Conservation (phyloP, 2,888 invertebrate genomes). For the Synergus gifuensis region DNA sequence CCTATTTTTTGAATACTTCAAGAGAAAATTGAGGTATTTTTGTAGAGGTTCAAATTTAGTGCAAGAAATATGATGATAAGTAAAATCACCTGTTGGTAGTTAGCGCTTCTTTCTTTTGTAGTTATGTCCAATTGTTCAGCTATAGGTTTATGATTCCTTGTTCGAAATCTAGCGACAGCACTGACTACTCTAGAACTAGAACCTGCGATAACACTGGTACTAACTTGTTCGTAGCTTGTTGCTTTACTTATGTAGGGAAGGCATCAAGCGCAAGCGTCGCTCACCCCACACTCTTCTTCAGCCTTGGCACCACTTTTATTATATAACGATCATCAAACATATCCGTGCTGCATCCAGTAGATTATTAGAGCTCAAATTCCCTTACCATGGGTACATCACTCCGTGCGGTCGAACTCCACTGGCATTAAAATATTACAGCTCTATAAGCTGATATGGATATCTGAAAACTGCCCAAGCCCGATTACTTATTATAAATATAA, state of each 20-base stretch:
- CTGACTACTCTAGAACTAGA: conserved; percentile 51
- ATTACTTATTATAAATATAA: conserved; percentile 1
- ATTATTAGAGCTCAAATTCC: conserved; percentile 31
- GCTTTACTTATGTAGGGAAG: conserved; percentile 72
- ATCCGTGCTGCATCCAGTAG: conserved; percentile 21
- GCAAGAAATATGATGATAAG: background rate
- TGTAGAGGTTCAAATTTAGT: background rate
- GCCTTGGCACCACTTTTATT: conserved; percentile 55
- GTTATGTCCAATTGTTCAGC: conserved; percentile 4
- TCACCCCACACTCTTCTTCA: conserved; percentile 59
- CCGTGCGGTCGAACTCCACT: conserved; percentile 24
- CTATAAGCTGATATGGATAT: conserved; percentile 5
- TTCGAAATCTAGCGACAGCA: conserved; percentile 36
- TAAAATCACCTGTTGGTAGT: background rate
- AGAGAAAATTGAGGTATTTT: background rate
- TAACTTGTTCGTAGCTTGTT: conserved; percentile 64
- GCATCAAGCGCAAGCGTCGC: conserved; percentile 69
- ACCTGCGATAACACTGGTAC: conserved; percentile 65
- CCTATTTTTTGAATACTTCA: background rate
- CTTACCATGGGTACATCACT: conserved; percentile 1
- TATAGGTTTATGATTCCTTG: conserved; percentile 48
- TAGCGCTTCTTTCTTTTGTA: background rate
- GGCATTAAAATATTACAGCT: conserved; percentile 17
- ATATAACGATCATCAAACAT: conserved; percentile 56
- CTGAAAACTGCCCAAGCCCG: background rate